Conservation (phyloP, 1,140 invertebrate species). For the Solenopsis invicta region DNA sequence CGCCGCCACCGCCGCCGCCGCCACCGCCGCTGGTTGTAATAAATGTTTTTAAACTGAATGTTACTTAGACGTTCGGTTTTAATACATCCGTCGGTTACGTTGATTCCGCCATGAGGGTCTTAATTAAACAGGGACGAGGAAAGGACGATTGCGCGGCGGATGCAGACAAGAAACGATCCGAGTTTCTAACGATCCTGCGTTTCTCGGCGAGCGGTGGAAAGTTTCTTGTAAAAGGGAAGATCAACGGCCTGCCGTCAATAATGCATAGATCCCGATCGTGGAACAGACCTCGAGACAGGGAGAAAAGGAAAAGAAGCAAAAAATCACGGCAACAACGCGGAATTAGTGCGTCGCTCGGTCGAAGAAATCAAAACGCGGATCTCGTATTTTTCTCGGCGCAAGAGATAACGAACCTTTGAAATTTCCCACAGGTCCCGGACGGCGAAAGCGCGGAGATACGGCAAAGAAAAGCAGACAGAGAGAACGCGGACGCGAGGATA, state of each 20-base stretch:
- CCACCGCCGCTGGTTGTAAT: conserved; percentile 18
- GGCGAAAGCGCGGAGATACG: background rate
- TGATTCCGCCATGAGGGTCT: conserved; percentile 19
- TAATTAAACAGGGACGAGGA: conserved; percentile 40
- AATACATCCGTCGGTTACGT: conserved; percentile 39
- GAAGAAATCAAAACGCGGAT: conserved; percentile 15
- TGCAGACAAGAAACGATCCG: conserved; percentile 16
- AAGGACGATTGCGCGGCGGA: conserved; percentile 24
- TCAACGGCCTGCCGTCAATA: conserved; percentile 27
- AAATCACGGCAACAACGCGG: background rate
- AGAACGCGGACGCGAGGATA: conserved; percentile 49
- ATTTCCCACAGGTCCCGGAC: conserved; percentile 3
- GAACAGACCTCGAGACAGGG: background rate
- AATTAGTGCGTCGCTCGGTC: conserved; percentile 57
- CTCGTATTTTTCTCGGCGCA: conserved; percentile 32
- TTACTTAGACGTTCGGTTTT: conserved; percentile 40
- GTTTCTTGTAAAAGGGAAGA: conserved; percentile 31
- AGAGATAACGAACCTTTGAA: conserved; percentile 44
- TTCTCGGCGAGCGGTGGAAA: background rate
- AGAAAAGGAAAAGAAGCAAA: background rate
- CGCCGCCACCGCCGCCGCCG: too few species aligned
- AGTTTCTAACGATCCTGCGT: conserved; percentile 1
- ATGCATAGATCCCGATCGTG: conserved; percentile 11
- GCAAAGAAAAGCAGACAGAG: conserved; percentile 29
- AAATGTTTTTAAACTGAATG: conserved; percentile 37